A percentile compares a stretch with the other conserved stretches of the same genome.
Evolutionary conservation across 2,888 invertebrate species (phyloP).

Genomic region (Drosophila greeni): DNA sequence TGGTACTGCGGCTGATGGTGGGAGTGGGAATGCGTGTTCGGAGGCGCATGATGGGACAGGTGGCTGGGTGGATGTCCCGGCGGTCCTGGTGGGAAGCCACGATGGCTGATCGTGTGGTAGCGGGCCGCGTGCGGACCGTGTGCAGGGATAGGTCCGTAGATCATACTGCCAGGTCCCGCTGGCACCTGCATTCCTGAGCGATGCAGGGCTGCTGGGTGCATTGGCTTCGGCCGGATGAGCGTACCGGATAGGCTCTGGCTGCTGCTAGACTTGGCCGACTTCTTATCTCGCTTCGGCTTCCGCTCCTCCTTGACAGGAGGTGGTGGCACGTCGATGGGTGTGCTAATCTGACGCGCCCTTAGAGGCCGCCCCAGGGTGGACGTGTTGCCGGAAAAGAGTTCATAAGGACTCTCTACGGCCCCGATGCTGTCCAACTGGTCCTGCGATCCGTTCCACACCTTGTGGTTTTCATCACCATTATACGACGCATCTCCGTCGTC

Average conservation of each 20-base stretch:
- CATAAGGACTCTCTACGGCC: conserved; percentile 85
- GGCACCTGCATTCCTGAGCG: conserved; percentile 67
- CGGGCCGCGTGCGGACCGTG: conserved; percentile 69
- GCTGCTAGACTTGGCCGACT: conserved; percentile 75
- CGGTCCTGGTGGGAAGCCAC: conserved; percentile 77
- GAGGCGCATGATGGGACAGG: conserved; percentile 68
- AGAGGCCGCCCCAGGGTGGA: conserved; percentile 83
- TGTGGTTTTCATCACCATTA: conserved; percentile 95
- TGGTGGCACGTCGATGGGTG: conserved; percentile 90
- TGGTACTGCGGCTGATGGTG: conserved; percentile 11
- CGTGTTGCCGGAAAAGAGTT: conserved; percentile 81
- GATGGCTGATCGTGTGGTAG: conserved; percentile 81
- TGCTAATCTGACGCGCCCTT: conserved; percentile 89
- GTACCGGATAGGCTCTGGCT: conserved; percentile 79
- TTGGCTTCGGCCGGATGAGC: conserved; percentile 78
- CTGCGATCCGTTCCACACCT: conserved; percentile 92
- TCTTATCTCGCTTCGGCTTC: conserved; percentile 80
- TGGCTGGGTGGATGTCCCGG: conserved; percentile 56
- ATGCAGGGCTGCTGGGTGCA: conserved; percentile 76
- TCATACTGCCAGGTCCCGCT: conserved; percentile 75
- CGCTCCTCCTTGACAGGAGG: conserved; percentile 87
- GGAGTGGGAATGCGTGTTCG: conserved; percentile 67
- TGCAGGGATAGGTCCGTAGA: conserved; percentile 78
- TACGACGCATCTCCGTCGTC: conserved; percentile 89
- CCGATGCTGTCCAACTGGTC: conserved; percentile 83